Evolutionary conservation across 2,113 vertebrate species (phyloP), one percentile per base, ranked within the genome.

Genomic region (Delphinus delphis): DNA sequence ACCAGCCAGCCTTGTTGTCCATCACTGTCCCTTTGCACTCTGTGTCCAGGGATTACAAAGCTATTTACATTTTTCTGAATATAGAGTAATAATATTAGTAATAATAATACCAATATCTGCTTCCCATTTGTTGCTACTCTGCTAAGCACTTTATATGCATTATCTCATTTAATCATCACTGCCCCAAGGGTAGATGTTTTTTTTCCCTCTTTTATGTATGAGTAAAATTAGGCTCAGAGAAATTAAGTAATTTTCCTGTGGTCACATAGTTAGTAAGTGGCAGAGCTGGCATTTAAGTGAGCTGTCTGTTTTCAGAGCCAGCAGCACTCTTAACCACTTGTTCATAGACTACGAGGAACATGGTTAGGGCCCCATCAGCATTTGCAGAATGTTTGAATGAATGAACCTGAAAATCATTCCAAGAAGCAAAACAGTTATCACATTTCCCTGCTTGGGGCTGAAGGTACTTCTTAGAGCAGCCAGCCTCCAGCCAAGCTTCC

Each of bases 291-390:
- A 8, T 38, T 28, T 23, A 58, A 58, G 38, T 2, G 33, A 85
- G 28, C 17, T 65, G 1, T 53, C 33, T 92, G 70, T 58, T 83
- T 85, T n/a, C 25, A 17, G 70, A 26, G 15, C 18, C 3, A 38
- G 26, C 0, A 20, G 14, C 2, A 7, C 10, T 47, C 84, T 70
- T 63, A 33, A 28, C 73, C 62, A 41, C 18, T 31, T 65, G 9
- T 21, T 8, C 6, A 0, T 23, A 11, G 1, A 25, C 28, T 53
- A 8, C 21, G 3, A 2, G 80, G 31, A 62, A 20, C 0, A 0
- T 2, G 2, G 9, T 12, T 58, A 38, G 58, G 58, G 36, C 9
- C 44, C 36, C 3, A 0, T 25, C 23, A 6, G 55, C 23, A 36
- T 53, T 3, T 33, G 47, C n/a, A 96, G 50, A 63, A n/a, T 44